Percentiles rank a stretch among this genome's conserved stretches.
Evolutionary conservation across 2,888 invertebrate genomes (phyloP).

Genomic region (Parochlus steinenii): DNA sequence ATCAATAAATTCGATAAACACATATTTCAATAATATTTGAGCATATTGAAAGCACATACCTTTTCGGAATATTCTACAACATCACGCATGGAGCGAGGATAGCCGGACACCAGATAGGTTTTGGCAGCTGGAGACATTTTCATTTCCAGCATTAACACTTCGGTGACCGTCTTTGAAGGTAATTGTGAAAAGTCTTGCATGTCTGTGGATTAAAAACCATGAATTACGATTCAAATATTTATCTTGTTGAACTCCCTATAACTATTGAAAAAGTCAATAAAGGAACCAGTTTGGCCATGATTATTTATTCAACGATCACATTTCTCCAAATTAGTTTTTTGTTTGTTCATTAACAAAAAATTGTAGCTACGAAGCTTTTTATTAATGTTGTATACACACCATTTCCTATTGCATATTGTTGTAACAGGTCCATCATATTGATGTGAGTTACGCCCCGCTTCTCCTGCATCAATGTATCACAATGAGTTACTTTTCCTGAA

Average conservation of each 20-base stretch:
- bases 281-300: conserved; percentile 7
- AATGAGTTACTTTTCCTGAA: conserved; percentile 95
- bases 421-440: conserved; percentile 80
- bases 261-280: background rate
- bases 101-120: conserved; percentile 76
- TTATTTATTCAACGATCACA: conserved; percentile 5
- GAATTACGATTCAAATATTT: background rate
- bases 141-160: conserved; percentile 83
- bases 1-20: background rate
- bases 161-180: conserved; percentile 73
- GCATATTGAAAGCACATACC: conserved; percentile 34
- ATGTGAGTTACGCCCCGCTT: conserved; percentile 70
- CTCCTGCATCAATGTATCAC: conserved; percentile 80
- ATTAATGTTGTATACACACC: conserved; percentile 36
- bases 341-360: background rate
- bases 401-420: conserved; percentile 78
- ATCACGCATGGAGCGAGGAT: conserved; percentile 81
- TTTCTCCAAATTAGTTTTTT: too few relatives aligned
- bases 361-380: background rate
- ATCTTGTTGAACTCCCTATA: conserved; percentile 3
- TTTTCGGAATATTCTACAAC: conserved; percentile 84
- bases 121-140: conserved; percentile 81
- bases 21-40: background rate
- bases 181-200: conserved; percentile 77
- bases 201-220: conserved; percentile 34